Percentiles rank a stretch among this genome's conserved stretches.
phyloP scores from a whole-genome alignment of 2,113 vertebrate species.

The Corythoichthys haematopterus region DNA sequence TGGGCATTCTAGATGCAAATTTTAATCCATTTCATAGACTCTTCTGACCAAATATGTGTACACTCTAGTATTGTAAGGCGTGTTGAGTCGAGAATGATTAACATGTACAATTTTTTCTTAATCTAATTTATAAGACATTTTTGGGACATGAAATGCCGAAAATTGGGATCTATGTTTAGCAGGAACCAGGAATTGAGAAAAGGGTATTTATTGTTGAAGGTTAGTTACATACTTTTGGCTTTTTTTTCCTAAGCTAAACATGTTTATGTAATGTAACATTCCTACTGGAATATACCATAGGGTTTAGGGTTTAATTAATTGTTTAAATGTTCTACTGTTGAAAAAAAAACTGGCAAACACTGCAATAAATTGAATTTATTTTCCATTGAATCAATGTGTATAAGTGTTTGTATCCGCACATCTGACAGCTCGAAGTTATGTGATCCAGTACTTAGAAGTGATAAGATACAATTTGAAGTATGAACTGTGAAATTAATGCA shows the following conservation, averaged over 20 bases:
- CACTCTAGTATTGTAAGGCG: constrained; percentile 12
- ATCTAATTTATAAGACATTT: background rate
- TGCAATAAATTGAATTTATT: constrained; percentile 15
- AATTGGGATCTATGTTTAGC: constrained; percentile 13
- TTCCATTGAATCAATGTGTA: constrained; percentile 8
- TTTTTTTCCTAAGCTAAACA: background rate
- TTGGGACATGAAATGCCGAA: background rate
- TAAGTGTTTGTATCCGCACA: constrained; percentile 29
- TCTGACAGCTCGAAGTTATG: constrained; percentile 24
- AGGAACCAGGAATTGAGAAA: background rate
- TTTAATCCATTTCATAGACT: constrained; percentile 26
- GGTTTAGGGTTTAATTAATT: background rate
- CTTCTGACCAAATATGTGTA: constrained; percentile 25
- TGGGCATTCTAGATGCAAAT: constrained; percentile 50
- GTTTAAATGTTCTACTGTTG: background rate
- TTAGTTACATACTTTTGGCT: too few species aligned
- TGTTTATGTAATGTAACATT: background rate
- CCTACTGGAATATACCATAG: too few species aligned
- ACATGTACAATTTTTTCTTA: constrained; percentile 10
- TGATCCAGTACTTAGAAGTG: constrained; percentile 23
- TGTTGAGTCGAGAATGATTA: constrained; percentile 18
- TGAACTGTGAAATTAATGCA: constrained; percentile 54
- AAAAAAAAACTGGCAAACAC: background rate
- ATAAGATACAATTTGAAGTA: constrained; percentile 36
- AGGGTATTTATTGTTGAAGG: background rate